phyloP scores from a whole-genome alignment of 2,113 vertebrate genomes.

The Rattus rattus region DNA sequence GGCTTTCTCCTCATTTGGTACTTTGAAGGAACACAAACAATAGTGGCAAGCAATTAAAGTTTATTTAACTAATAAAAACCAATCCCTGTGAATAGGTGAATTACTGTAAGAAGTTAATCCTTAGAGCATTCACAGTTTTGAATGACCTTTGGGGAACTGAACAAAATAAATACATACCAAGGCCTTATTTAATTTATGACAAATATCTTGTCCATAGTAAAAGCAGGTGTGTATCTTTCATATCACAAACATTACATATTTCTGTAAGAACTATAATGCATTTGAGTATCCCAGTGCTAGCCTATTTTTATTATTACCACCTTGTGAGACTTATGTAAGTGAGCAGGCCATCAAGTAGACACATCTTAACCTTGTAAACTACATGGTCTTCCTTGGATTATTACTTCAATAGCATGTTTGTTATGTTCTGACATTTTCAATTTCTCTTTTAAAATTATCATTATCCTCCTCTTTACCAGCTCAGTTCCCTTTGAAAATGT shows the following conservation, averaged over 20 bases:
- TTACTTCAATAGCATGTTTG: conserved; percentile 15
- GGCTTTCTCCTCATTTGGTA: background rate
- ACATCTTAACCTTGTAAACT: background rate
- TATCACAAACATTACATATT: background rate
- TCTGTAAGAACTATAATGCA: background rate
- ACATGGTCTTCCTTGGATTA: background rate
- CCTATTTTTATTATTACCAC: background rate
- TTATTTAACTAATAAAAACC: conserved; percentile 11
- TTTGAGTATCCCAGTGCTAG: background rate
- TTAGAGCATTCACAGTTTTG: background rate
- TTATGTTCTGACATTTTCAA: background rate
- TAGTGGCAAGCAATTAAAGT: background rate
- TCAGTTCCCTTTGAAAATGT: background rate
- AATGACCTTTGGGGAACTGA: background rate
- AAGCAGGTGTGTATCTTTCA: background rate
- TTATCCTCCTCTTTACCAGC: background rate
- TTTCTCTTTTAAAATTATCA: background rate
- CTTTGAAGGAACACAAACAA: background rate
- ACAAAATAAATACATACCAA: background rate
- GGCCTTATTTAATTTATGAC: background rate
- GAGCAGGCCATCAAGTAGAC: background rate
- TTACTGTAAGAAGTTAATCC: background rate
- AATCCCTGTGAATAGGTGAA: background rate
- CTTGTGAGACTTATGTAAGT: background rate
- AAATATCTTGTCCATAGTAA: background rate